Evolutionary conservation across 2,797 vertebrate species (phyloP).

Genomic region (Hippocampus kuda): DNA sequence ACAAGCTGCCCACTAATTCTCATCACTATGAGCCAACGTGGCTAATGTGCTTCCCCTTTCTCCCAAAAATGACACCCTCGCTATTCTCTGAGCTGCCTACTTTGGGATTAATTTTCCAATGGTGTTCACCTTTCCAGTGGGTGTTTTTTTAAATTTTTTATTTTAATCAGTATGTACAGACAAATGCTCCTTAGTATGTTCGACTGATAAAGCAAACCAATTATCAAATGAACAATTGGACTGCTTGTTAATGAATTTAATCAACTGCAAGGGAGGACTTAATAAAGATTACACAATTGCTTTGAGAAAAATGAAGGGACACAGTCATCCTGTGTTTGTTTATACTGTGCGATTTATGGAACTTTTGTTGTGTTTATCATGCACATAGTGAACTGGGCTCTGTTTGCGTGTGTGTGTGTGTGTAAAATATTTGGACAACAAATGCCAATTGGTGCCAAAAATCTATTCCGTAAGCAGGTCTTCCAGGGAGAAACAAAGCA

Average conservation of each 20-base stretch:
- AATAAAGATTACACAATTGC: background rate
- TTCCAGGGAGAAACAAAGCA: background rate
- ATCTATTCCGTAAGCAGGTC: background rate
- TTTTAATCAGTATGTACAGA: background rate
- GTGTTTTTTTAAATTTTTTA: background rate
- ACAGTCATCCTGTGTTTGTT: background rate
- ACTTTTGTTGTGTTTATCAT: background rate
- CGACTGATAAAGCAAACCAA: background rate
- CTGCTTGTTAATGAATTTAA: background rate
- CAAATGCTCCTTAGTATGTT: background rate
- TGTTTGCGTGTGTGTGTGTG: background rate
- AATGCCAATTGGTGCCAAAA: conserved; percentile 3
- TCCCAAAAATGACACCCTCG: conserved; percentile 24
- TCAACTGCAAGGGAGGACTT: background rate
- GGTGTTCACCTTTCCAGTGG: background rate
- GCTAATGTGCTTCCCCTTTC: conserved; percentile 23
- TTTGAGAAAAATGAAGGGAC: background rate
- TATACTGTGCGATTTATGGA: background rate
- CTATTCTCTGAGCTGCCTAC: conserved; percentile 7
- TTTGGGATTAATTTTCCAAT: conserved; percentile 2
- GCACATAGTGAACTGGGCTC: background rate
- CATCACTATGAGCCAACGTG: conserved; percentile 22
- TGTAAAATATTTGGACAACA: background rate
- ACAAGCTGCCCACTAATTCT: conserved; percentile 34
- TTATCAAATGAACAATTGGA: conserved; percentile 2